Conservation (phyloP, 2,113 vertebrate species). For the Symphodus melops region DNA sequence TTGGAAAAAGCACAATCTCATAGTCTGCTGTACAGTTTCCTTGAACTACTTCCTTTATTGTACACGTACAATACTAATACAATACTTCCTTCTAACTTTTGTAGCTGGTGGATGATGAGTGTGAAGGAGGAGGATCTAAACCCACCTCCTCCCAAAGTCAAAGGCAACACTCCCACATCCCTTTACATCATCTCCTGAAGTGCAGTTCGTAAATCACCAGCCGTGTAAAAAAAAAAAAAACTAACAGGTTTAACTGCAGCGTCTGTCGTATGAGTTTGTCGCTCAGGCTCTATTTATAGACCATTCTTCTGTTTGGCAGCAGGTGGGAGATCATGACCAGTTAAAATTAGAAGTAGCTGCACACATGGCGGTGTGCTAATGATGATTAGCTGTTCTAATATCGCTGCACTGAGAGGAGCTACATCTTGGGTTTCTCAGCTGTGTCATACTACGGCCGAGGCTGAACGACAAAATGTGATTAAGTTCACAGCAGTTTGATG, state of each 20-base stretch:
- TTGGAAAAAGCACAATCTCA: background rate
- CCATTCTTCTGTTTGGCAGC: slow-evolving; percentile 26
- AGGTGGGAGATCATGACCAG: background rate
- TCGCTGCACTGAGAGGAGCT: background rate
- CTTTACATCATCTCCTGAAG: background rate
- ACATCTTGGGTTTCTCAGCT: background rate
- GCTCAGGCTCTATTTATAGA: slow-evolving; percentile 26
- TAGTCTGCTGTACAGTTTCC: background rate
- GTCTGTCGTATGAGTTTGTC: background rate
- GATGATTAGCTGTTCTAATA: background rate
- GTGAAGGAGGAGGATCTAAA: background rate
- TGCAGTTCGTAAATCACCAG: background rate
- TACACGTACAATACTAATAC: no score
- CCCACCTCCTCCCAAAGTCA: background rate
- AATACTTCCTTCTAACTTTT: background rate
- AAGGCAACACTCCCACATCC: background rate
- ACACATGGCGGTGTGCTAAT: background rate
- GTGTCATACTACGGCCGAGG: background rate
- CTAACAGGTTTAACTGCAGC: no score
- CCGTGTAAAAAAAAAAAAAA: background rate
- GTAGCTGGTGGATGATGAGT: background rate
- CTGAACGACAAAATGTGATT: no score
- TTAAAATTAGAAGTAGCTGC: slow-evolving; percentile 33
- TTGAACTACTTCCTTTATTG: background rate
- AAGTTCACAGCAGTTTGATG: no score